Conservation (phyloP, 2,113 vertebrate genomes). For the Pomatostomus ruficeps region DNA sequence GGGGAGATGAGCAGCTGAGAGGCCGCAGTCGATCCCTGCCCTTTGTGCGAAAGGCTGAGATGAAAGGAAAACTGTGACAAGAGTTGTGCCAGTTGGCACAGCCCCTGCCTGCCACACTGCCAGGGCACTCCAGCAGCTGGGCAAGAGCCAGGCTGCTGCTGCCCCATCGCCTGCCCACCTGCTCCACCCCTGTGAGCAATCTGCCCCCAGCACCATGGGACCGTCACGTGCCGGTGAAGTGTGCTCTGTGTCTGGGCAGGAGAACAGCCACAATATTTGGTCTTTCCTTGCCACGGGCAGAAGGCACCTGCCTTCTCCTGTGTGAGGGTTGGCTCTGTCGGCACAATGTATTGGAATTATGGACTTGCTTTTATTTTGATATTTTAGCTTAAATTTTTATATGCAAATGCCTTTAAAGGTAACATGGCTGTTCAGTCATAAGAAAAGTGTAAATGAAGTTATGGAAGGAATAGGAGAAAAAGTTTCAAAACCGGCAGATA, state of each 20-base stretch:
- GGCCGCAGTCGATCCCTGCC: neutral
- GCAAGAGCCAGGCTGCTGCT: neutral
- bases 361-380: neutral
- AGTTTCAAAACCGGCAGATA: neutral
- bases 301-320: neutral
- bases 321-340: neutral
- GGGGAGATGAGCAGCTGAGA: neutral
- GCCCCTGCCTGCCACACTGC: neutral
- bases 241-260: neutral
- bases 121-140: neutral
- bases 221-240: neutral
- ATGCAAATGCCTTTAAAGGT: neutral
- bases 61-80: neutral
- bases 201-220: fast-evolving
- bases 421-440: neutral
- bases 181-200: neutral
- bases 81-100: neutral
- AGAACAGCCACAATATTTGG: fast-evolving
- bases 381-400: neutral
- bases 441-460: neutral
- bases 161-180: neutral
- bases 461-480: neutral
- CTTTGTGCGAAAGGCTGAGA: neutral
- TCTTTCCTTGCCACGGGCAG: neutral
- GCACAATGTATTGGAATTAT: neutral